phyloP scores from a whole-genome alignment of 2,113 vertebrate species.

The Phasianus colchicus region DNA sequence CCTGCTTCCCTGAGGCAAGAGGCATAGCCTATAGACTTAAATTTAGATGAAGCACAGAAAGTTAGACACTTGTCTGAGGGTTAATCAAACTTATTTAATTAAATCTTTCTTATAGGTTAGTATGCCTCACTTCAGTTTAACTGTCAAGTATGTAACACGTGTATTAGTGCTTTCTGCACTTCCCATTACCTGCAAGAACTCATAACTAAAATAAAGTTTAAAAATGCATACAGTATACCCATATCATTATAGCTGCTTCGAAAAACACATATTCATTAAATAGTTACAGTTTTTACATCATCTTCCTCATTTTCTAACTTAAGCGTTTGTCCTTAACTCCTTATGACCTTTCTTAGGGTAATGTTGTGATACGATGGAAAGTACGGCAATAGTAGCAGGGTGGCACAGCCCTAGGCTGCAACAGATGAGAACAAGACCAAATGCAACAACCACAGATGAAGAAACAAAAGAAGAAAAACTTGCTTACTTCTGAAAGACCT shows the following conservation, averaged over 20 bases:
- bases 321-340: background rate
- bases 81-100: background rate
- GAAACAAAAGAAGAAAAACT: too few species aligned
- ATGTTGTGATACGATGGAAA: too few species aligned
- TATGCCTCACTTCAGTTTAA: background rate
- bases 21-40: background rate
- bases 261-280: background rate
- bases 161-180: background rate
- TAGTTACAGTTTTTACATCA: background rate
- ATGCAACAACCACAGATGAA: too few species aligned
- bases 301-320: background rate
- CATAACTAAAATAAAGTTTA: background rate
- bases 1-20: conserved; percentile 33
- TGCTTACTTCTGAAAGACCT: too few species aligned
- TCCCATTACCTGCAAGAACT: background rate
- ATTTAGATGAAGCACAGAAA: background rate
- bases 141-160: background rate
- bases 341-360: background rate
- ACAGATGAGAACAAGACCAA: too few species aligned
- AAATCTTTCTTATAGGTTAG: background rate
- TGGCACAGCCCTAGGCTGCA: too few species aligned
- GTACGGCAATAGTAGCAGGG: too few species aligned
- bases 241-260: background rate
- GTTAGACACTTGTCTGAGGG: background rate
- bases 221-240: background rate